Evolutionary conservation across 2,888 invertebrate genomes (phyloP), one percentile per base, ranked within the genome.

Genomic region (Plebejus melissa): DNA sequence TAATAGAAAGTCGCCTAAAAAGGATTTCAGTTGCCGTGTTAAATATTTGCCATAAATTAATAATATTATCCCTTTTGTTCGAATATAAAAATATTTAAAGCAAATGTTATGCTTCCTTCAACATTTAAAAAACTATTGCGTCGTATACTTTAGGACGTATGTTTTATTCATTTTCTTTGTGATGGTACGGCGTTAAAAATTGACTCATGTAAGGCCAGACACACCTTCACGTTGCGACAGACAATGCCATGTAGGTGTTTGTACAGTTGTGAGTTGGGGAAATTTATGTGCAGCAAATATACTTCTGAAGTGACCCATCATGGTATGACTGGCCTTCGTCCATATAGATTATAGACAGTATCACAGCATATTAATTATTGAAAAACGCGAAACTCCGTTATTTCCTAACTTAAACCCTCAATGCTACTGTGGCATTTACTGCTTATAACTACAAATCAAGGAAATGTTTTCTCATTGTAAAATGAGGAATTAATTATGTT

Each of bases 191-290:
- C 46, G 46, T 71, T 69, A 70, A 75, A 75, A 76, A 77, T 77
- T 76, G 76, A 76, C 75, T 77, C 76, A 76, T 71, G 76, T 72
- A 74, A 74, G 72, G 71, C 65, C 75, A 81, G 81, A 81, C 86
- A 83, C 85, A 78, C 84, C 85, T 83, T 84, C 82, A 76, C 77
- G 76, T 78, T 80, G 79, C 78, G 77, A 80, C 78, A 81, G 78
- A 79, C 79, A 74, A 77, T 74, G 76, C 78, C 75, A 77, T 77
- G 80, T 80, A 77, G 79, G 81, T 77, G 76, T 76, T 32, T 65
- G 65, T 65, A 65, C 13, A 13, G 32, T 65, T 22, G 65, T 5
- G 32, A 13, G 32, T 65, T 22, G 65, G 16, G 32, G 13, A 36
- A 36, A 36, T 65, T 65, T 1, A 65, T 2, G 54, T 54, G 16